phyloP scores from a whole-genome alignment of 2,113 vertebrate genomes.

The Coptodon bakossiorum region DNA sequence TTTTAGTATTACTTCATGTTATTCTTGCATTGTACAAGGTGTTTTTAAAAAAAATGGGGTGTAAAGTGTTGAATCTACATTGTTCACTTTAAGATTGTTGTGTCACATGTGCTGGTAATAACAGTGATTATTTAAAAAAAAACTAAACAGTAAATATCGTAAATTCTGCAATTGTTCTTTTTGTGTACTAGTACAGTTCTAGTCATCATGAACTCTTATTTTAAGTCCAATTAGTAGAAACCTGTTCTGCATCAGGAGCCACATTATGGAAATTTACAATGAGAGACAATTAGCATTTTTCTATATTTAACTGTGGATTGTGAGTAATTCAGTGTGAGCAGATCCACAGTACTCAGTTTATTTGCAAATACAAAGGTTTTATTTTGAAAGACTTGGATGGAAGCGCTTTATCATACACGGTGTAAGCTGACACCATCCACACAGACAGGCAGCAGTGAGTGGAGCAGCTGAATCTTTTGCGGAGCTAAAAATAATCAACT shows the following conservation, averaged over 20 bases:
- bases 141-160: not conserved
- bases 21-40: not conserved
- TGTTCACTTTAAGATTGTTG: not conserved
- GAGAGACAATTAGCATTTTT: not conserved
- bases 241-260: not conserved
- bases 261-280: not conserved
- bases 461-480: constrained; percentile 77
- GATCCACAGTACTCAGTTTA: not conserved
- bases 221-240: not conserved
- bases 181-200: not conserved
- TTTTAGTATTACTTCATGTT: not conserved
- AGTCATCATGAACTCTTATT: not conserved
- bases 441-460: constrained; percentile 22
- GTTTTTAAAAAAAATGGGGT: not conserved
- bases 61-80: not conserved
- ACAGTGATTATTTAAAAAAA: not conserved
- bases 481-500: constrained; percentile 90
- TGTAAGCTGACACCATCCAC: not conserved
- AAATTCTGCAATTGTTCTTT: not conserved
- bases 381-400: not conserved
- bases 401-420: accelerated
- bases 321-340: not conserved
- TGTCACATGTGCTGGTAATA: not conserved
- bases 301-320: not conserved
- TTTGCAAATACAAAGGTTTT: not conserved